Evolutionary conservation across 2,113 vertebrate species (phyloP).

Genomic region (Forbesichthys agassizii): DNA sequence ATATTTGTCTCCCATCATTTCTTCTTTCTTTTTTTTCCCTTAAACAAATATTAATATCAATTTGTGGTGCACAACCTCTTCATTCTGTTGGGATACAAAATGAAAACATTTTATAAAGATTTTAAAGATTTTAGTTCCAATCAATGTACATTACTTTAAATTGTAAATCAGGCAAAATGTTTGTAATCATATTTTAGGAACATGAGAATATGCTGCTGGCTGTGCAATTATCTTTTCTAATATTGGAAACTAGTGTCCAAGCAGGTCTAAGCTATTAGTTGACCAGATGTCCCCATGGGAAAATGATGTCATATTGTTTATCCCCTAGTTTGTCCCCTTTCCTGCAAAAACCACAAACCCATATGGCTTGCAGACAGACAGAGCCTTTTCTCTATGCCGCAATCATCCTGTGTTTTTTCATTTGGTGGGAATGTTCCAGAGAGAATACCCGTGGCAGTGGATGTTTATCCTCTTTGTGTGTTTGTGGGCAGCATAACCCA

Average conservation of each 20-base stretch:
- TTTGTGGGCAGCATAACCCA: slow-evolving; percentile 59
- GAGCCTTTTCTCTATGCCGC: slow-evolving; percentile 48
- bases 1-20: slow-evolving; percentile 38
- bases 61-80: slow-evolving; percentile 13
- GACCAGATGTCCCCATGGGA: no score
- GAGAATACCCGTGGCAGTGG: slow-evolving; percentile 39
- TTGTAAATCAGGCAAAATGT: slow-evolving; percentile 1
- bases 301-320: no score
- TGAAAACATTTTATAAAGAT: background rate
- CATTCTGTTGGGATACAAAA: background rate
- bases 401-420: slow-evolving; percentile 6
- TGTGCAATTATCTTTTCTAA: slow-evolving; percentile 33
- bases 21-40: background rate
- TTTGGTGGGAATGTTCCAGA: slow-evolving; percentile 41
- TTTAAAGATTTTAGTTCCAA: background rate
- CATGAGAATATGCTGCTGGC: slow-evolving; percentile 22
- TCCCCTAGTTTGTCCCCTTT: background rate
- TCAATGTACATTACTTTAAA: slow-evolving; percentile 11
- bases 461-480: slow-evolving; percentile 44
- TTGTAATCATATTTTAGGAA: background rate
- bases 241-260: slow-evolving; percentile 18
- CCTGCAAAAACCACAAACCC: slow-evolving; percentile 11
- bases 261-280: background rate
- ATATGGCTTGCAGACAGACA: slow-evolving; percentile 11
- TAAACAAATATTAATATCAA: slow-evolving; percentile 27